Evolutionary conservation across 1,140 invertebrate species (phyloP).

Genomic region (Drosophila eugracilis): DNA sequence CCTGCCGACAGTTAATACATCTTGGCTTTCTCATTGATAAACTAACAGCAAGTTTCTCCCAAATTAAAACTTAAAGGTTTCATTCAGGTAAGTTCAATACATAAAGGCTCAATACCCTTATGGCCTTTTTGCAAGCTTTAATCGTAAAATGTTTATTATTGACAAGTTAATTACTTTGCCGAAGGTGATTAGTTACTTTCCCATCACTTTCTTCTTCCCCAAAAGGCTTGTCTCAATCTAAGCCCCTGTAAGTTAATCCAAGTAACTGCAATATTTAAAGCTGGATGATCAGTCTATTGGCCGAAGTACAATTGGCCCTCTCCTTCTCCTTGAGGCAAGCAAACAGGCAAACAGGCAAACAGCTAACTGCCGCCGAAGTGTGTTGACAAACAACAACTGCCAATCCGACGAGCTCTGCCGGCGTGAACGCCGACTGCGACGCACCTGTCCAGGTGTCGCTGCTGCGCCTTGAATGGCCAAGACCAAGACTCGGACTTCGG

Average conservation of each 20-base stretch:
- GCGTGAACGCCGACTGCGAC: constrained; percentile 16
- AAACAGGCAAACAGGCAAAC: constrained; percentile 65
- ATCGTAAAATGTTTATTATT: not conserved
- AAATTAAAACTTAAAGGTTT: not conserved
- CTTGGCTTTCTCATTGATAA: not conserved
- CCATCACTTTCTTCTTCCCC: not conserved
- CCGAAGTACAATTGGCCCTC: constrained; percentile 22
- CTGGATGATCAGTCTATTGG: constrained; percentile 11
- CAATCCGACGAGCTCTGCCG: constrained; percentile 32
- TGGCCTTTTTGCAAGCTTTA: not conserved
- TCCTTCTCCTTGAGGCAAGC: constrained; percentile 24
- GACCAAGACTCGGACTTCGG: constrained; percentile 17
- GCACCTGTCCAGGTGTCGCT: constrained; percentile 24
- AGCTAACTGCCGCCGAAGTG: constrained; percentile 66
- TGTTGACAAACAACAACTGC: constrained; percentile 72
- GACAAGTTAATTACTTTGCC: not conserved
- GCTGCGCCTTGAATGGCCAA: constrained; percentile 5
- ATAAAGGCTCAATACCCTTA: not conserved
- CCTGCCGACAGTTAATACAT: too few relatives aligned
- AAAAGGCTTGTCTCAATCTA: not conserved
- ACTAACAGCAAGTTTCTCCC: not conserved
- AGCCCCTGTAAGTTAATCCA: not conserved
- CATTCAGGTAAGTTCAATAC: too few relatives aligned
- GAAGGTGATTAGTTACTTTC: not conserved
- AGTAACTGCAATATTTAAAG: constrained; percentile 8